Percentiles rank a stretch among this genome's conserved stretches.
These are phyloP conservation scores for Synanthedon myopaeformis DNA, from an alignment of 2,888 invertebrate species.

Conservation along the genomic window DNA sequence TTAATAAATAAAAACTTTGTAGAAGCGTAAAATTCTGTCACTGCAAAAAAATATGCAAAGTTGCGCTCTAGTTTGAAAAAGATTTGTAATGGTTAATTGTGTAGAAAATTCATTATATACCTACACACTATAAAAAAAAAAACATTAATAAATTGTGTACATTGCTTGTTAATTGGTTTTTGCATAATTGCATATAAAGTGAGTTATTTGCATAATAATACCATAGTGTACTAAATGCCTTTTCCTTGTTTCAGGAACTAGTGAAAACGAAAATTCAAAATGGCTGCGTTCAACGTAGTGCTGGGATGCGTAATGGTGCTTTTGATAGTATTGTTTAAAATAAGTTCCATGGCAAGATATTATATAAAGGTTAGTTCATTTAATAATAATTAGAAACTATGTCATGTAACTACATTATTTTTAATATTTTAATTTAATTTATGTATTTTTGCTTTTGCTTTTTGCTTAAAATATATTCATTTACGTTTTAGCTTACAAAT, in stretches of 20 bases:
- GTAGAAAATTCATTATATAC: background rate
- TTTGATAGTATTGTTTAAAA: constrained; percentile 57
- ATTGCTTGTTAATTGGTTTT: no score
- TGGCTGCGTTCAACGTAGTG: constrained; percentile 59
- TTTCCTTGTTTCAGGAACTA: constrained; percentile 8
- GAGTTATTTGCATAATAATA: background rate
- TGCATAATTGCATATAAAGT: no score
- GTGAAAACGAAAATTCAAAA: constrained; percentile 10
- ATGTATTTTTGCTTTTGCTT: no score
- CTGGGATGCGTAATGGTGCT: constrained; percentile 63
- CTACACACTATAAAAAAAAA: no score
- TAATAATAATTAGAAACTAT: background rate
- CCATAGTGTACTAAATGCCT: background rate
- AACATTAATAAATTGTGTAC: background rate
- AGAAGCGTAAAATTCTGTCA: no score
- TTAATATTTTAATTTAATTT: background rate
- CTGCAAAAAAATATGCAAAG: no score
- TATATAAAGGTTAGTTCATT: constrained; percentile 69
- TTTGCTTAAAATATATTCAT: no score
- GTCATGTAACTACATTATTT: background rate
- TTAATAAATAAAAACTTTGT: no score
- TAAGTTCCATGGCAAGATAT: constrained; percentile 76
- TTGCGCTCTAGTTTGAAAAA: no score
- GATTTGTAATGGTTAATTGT: no score
- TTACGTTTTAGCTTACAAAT: no score